A percentile compares a stretch with the other conserved stretches of the same genome.
Conservation (phyloP, 1,140 invertebrate genomes). For the Helicoverpa armigera region DNA sequence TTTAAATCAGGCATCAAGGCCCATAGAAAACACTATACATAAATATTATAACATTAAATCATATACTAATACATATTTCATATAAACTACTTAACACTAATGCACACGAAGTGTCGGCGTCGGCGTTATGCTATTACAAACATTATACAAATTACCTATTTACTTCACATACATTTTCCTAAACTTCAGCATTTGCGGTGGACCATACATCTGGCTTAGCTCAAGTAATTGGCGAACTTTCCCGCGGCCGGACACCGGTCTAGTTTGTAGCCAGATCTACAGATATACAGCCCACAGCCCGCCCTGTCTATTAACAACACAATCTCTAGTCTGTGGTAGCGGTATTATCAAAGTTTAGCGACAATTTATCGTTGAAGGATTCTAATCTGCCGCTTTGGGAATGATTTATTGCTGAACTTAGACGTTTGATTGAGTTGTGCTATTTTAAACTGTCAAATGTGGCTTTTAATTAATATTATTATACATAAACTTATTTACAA, state of each 20-base stretch:
- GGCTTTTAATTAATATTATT: neutral
- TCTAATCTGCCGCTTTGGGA: neutral
- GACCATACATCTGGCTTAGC: slow-evolving; percentile 5
- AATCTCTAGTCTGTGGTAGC: neutral
- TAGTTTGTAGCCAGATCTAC: slow-evolving; percentile 25
- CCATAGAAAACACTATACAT: too few relatives aligned
- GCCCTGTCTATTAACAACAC: neutral
- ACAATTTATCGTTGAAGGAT: neutral
- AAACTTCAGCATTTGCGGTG: slow-evolving; percentile 26
- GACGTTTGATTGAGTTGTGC: neutral
- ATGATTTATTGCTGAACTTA: slow-evolving; percentile 12
- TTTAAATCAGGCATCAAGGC: too few relatives aligned
- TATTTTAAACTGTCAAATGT: neutral
- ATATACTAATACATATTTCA: too few relatives aligned
- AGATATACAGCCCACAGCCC: neutral
- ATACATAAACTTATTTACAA: too few relatives aligned
- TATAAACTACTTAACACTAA: too few relatives aligned
- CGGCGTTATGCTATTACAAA: neutral
- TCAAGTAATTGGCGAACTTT: slow-evolving; percentile 36
- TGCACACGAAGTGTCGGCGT: too few relatives aligned
- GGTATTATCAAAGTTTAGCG: neutral
- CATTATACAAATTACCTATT: neutral
- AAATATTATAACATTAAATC: too few relatives aligned
- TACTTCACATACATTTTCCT: neutral
- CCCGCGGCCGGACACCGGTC: neutral